A percentile compares a stretch with the other conserved stretches of the same genome.
Evolutionary conservation across 2,797 vertebrate genomes (phyloP).

Genomic region (Fistularia tabacaria): DNA sequence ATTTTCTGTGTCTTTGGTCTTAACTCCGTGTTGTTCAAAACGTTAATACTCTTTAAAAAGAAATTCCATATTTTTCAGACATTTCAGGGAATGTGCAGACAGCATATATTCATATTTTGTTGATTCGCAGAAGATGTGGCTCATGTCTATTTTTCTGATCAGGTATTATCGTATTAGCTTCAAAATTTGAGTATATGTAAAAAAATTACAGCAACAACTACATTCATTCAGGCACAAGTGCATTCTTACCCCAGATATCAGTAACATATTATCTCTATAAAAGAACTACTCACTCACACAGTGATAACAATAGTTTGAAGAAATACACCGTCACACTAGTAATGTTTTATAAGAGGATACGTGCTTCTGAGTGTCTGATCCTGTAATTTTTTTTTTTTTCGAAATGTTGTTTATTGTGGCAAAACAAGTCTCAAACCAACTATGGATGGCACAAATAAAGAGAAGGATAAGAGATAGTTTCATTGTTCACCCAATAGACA

Average conservation of each 20-base stretch:
- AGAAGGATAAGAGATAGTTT: constrained; percentile 8
- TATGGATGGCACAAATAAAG: constrained; percentile 9
- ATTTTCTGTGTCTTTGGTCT: constrained; percentile 61
- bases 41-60: background rate
- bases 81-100: constrained; percentile 31
- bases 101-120: constrained; percentile 17
- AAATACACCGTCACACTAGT: constrained; percentile 5
- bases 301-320: constrained; percentile 52
- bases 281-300: constrained; percentile 59
- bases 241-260: constrained; percentile 74
- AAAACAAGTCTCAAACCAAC: constrained; percentile 4
- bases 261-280: constrained; percentile 48
- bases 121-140: constrained; percentile 32
- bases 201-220: constrained; percentile 64
- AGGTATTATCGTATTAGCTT: constrained; percentile 60
- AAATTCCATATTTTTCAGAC: constrained; percentile 30
- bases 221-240: constrained; percentile 78
- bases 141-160: constrained; percentile 49
- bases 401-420: constrained; percentile 24
- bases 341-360: constrained; percentile 50
- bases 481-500: constrained; percentile 21
- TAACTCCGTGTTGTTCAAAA: constrained; percentile 42
- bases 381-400: constrained; percentile 6
- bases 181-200: constrained; percentile 62
- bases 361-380: constrained; percentile 46